A percentile compares a stretch with the other conserved stretches of the same genome.
These are phyloP conservation scores for Dasypolia templi DNA, from an alignment of 2,888 invertebrate species.

Conservation along the genomic window DNA sequence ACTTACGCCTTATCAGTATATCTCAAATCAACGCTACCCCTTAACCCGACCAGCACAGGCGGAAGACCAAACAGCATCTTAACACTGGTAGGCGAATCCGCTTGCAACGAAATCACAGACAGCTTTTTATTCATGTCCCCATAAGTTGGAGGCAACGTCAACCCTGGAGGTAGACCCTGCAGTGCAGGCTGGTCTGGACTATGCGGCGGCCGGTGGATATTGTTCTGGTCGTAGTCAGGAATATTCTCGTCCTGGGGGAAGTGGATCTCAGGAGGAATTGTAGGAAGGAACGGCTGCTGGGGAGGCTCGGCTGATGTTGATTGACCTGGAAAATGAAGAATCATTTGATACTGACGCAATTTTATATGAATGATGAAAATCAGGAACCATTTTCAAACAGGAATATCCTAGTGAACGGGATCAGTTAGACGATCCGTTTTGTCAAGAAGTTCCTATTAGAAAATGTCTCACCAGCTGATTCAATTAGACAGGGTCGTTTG, in stretches of 20 bases:
- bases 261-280: slow-evolving; percentile 84
- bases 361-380: neutral
- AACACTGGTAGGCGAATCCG: slow-evolving; percentile 94
- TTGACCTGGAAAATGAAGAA: slow-evolving; percentile 74
- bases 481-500: slow-evolving; percentile 9
- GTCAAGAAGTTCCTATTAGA: neutral
- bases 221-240: slow-evolving; percentile 81
- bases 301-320: slow-evolving; percentile 67
- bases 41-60: slow-evolving; percentile 94
- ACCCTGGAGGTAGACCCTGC: slow-evolving; percentile 76
- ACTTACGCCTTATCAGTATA: slow-evolving; percentile 95
- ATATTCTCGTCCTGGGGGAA: slow-evolving; percentile 81
- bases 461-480: slow-evolving; percentile 7
- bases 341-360: neutral
- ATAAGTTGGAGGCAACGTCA: slow-evolving; percentile 75
- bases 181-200: slow-evolving; percentile 70
- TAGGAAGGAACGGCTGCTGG: slow-evolving; percentile 83
- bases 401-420: neutral
- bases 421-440: neutral
- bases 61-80: slow-evolving; percentile 96
- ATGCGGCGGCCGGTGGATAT: slow-evolving; percentile 79
- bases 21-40: slow-evolving; percentile 96
- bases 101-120: slow-evolving; percentile 92
- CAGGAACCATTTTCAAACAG: neutral
- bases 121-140: slow-evolving; percentile 86